Evolutionary conservation across 2,113 vertebrate species (phyloP), one percentile per base, ranked within the genome.

Genomic region (Sterrhoptilus dennistouni): DNA sequence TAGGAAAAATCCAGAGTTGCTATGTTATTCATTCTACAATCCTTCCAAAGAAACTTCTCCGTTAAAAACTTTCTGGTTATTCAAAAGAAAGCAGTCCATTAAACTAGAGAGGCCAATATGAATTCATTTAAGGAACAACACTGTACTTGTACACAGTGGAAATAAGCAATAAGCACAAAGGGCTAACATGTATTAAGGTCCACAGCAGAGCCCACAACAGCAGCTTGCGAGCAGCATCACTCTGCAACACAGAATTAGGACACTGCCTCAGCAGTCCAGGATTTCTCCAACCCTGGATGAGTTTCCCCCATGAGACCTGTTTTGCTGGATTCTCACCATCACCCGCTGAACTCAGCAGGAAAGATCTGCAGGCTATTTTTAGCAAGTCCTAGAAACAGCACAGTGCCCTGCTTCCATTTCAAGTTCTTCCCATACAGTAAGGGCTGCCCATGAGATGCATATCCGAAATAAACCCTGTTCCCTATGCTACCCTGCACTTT

Each of bases 401-500:
- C 2, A 0, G 29, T 66, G 45, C 64, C 60, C n/a, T 3, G 20
- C 45, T 90, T 57, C 71, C 64, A 45, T 36, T 57, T 50, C 2
- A 5, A 91, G 50, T 40, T 72, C 25, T 16, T 77, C 45, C 45
- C n/a, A 2, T 21, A 53, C 0, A 1, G 45, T 64, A 80, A 92
- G 50, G n/a, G 68, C 36, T 60, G 68, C 25, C 50, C 4, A 0
- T 3, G 12, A 83, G 42, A 81, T 36, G 15, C 23, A n/a, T 0
- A 1, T 36, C 50, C 42, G 87, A 64, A 83, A 69, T 15, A 60
- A 65, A 5, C 25, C 20, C 65, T 63, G 29, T 60, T 81, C 72
- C 24, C 54, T 22, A 22, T 0, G 1, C 11, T 7, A 25, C 16
- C 19, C 52, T 24, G 35, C 1, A 12, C n/a, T 35, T 74, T 31